Base-by-base conservation (phyloP, 1,140 invertebrate species). In the Leptestheria dahalacensis region DNA sequence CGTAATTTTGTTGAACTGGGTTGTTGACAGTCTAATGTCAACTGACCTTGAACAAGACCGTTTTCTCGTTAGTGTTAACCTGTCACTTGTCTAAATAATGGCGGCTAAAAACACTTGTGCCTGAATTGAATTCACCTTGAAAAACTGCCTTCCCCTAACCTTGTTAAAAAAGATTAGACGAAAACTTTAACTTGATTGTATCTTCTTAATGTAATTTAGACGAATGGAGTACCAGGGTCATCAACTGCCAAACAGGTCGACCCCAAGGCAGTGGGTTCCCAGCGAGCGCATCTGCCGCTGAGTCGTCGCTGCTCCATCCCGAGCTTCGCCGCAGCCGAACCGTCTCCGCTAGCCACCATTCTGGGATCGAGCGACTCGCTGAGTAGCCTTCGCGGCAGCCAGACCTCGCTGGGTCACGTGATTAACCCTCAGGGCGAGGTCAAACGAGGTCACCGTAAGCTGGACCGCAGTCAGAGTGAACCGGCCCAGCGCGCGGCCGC, bases 381-480 rank as follows among this genome's bases (percentile, higher is more conserved):
- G n/a, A n/a, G n/a, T n/a, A n/a, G n/a, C n/a, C n/a, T n/a, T n/a
- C n/a, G n/a, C n/a, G n/a, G n/a, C n/a, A n/a, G n/a, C 15, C 33
- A 41, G 33, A 15, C 15, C 15, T 41, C 51, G 10, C 58, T 51
- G 12, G 25, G 41, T 23, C 49, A 48, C 18, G 48, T 15, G 15
- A 41, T 28, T 20, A 28, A 53, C 24, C 29, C 58, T 60, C 3
- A 52, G 25, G 11, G 48, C 41, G 24, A 24, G 49, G 48, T 41
- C 41, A 29, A 48, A 60, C 58, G 51, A n/a, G 55, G 61, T 4
- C 85, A 90, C 69, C 79, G 86, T 23, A 84, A 87, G 63, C 76
- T 91, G 62, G 87, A 91, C 70, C 79, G 86, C 26, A 85, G 82
- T 65, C 79, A 85, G 62, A 88, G 85, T 64, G 87, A 89, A 67